Conservation (phyloP, 2,797 vertebrate genomes). For the Tinamus major region DNA sequence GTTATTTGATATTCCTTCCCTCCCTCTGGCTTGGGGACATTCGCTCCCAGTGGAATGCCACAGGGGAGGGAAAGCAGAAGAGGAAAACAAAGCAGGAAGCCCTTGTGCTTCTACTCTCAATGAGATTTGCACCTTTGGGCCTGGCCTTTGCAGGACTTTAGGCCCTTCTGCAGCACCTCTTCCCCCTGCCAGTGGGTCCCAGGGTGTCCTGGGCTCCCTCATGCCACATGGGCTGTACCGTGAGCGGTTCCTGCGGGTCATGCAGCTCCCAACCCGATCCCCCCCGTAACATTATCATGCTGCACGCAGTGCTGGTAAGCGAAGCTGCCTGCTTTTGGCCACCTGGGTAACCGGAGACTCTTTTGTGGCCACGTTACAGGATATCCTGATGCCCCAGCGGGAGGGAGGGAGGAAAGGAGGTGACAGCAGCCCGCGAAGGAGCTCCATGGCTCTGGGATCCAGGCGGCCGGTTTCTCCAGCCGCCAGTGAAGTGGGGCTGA, state of each 20-base stretch:
- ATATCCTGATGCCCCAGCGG: not conserved
- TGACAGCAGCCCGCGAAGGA: fast-evolving
- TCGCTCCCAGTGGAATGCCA: not conserved
- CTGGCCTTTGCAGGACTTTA: too few species aligned
- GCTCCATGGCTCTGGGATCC: fast-evolving
- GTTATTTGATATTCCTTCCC: not conserved
- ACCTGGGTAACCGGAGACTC: not conserved
- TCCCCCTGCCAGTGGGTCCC: fast-evolving
- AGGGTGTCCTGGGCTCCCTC: not conserved
- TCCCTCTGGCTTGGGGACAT: not conserved
- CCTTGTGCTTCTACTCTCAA: not conserved
- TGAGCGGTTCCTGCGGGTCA: not conserved
- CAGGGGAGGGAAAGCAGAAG: not conserved
- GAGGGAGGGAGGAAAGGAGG: not conserved
- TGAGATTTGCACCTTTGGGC: not conserved
- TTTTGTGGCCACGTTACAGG: not conserved
- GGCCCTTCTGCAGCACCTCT: not conserved
- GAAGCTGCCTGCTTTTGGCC: conserved; percentile 8
- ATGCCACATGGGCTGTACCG: fast-evolving
- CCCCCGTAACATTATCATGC: conserved; percentile 19
- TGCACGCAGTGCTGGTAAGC: conserved; percentile 56
- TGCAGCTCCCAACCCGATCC: not conserved
- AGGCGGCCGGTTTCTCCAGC: not conserved
- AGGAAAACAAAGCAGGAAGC: not conserved
- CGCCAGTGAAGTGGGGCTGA: not conserved